phyloP scores from a whole-genome alignment of 1,140 invertebrate genomes.

The Aethina tumida region DNA sequence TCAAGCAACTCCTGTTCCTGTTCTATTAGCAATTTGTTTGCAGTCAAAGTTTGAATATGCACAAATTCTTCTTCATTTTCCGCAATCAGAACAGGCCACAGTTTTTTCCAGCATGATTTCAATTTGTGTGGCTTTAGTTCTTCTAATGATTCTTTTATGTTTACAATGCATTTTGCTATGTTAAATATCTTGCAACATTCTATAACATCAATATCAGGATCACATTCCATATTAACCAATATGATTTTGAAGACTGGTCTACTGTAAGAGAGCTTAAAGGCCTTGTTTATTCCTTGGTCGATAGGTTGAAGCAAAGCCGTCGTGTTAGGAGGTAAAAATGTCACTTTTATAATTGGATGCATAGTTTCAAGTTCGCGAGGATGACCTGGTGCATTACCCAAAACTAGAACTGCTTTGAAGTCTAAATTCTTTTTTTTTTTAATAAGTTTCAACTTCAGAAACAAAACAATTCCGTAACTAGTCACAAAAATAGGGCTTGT shows the following conservation, averaged over 20 bases:
- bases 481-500: not conserved
- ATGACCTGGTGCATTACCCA: too few relatives aligned
- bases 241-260: too few relatives aligned
- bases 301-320: conserved; percentile 1
- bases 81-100: not conserved
- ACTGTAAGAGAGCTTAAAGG: not conserved
- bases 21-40: conserved; percentile 7
- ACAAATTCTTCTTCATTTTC: not conserved
- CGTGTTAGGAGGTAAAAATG: not conserved
- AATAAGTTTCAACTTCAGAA: not conserved
- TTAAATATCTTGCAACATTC: too few relatives aligned
- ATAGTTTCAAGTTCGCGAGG: conserved; percentile 1
- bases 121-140: not conserved
- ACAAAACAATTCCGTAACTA: conserved; percentile 1
- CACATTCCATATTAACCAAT: not conserved
- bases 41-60: not conserved
- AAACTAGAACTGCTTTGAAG: too few relatives aligned
- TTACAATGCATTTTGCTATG: too few relatives aligned
- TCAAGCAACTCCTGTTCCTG: conserved; percentile 4
- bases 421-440: too few relatives aligned
- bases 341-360: conserved; percentile 1
- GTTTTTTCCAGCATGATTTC: not conserved
- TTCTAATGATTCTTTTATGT: too few relatives aligned
- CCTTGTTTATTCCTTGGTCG: not conserved
- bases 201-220: conserved; percentile 2